Evolutionary conservation across 2,797 vertebrate species (phyloP).

Genomic region (Microctenopoma lineatum): DNA sequence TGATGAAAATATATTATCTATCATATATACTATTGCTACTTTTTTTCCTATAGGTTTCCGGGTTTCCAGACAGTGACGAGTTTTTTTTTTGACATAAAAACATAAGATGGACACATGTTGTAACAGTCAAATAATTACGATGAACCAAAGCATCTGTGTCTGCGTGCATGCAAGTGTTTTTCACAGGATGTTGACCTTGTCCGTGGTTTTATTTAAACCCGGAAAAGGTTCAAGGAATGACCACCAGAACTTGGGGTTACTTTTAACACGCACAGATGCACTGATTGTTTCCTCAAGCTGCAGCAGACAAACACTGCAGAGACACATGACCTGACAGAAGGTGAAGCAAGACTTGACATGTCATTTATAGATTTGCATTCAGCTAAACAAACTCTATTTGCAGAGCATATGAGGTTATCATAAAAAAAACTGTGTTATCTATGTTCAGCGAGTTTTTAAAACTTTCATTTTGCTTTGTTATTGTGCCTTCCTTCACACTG

Average conservation of each 20-base stretch:
- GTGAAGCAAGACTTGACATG: not conserved
- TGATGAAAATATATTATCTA: slow-evolving; percentile 34
- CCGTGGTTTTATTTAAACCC: slow-evolving; percentile 40
- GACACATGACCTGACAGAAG: slow-evolving; percentile 9
- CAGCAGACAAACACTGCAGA: slow-evolving; percentile 31
- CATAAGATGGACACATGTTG: not conserved
- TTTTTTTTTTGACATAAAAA: slow-evolving; percentile 3
- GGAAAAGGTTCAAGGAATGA: slow-evolving; percentile 57
- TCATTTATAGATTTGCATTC: slow-evolving; percentile 1
- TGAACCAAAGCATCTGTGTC: not conserved
- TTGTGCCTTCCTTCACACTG: slow-evolving; percentile 10
- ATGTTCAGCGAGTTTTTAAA: too few species aligned
- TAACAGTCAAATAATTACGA: not conserved
- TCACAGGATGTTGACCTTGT: slow-evolving; percentile 53
- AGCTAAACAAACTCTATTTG: not conserved
- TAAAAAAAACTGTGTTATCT: too few species aligned
- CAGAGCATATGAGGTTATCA: too few species aligned
- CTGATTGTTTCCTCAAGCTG: slow-evolving; percentile 25
- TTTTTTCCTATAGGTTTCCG: slow-evolving; percentile 1
- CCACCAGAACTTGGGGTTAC: slow-evolving; percentile 34
- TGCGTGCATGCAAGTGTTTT: not conserved
- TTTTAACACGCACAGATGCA: slow-evolving; percentile 20
- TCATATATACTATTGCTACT: not conserved
- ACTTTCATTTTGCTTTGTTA: slow-evolving; percentile 9
- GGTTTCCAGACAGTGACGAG: slow-evolving; percentile 22